Conservation (phyloP, 2,888 invertebrate species). For the Himalopsyche japonica region DNA sequence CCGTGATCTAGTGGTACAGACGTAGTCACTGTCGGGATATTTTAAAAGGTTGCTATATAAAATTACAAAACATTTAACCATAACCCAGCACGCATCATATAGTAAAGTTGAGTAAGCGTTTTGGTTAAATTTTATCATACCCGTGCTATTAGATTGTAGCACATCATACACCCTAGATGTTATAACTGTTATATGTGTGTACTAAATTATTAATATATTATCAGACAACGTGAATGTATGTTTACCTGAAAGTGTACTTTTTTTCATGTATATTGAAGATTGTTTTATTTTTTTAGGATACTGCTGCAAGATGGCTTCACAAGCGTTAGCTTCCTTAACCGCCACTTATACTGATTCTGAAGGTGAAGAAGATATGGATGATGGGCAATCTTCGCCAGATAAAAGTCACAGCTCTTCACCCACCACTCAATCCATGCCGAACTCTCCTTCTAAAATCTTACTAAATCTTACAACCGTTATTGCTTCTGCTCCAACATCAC, state of each 20-base stretch:
- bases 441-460: conserved; percentile 41
- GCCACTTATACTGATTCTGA: conserved; percentile 92
- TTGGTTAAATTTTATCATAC: background rate
- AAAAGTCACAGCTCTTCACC: conserved; percentile 51
- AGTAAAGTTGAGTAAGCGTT: too few relatives aligned
- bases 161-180: too few relatives aligned
- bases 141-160: too few relatives aligned
- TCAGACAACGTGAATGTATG: background rate
- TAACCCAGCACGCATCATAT: too few relatives aligned
- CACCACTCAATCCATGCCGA: conserved; percentile 48
- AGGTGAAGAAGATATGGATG: conserved; percentile 78
- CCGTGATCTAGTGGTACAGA: too few relatives aligned
- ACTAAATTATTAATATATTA: too few relatives aligned
- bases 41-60: too few relatives aligned
- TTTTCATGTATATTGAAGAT: background rate
- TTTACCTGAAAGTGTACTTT: background rate
- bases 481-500: conserved; percentile 57
- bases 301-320: conserved; percentile 51
- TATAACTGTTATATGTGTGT: background rate
- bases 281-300: background rate
- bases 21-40: too few relatives aligned
- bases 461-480: conserved; percentile 44
- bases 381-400: conserved; percentile 59
- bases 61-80: too few relatives aligned
- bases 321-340: conserved; percentile 81